Conservation (phyloP, 2,888 invertebrate species). For the Macrophya annulata region DNA sequence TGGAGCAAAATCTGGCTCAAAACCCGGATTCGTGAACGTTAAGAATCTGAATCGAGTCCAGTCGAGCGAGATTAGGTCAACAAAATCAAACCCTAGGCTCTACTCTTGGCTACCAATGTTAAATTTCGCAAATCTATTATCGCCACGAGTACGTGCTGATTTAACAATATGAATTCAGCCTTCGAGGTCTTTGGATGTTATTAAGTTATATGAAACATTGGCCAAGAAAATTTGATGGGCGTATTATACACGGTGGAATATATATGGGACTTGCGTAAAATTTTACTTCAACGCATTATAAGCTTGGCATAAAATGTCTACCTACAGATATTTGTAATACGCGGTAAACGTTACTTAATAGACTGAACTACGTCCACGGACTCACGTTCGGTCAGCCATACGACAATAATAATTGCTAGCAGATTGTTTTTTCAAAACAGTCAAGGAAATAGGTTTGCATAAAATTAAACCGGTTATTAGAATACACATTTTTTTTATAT, state of each 20-base stretch:
- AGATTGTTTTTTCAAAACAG: not conserved
- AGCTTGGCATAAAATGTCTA: not conserved
- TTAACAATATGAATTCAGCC: constrained; percentile 27
- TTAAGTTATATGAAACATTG: constrained; percentile 34
- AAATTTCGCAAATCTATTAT: constrained; percentile 38
- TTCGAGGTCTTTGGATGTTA: not conserved
- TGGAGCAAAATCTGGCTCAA: constrained; percentile 13
- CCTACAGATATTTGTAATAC: not conserved
- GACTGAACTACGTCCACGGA: constrained; percentile 13
- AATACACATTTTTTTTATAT: not conserved
- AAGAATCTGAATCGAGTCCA: not conserved
- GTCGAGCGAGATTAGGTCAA: not conserved
- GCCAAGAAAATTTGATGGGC: not conserved
- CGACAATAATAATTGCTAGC: not conserved
- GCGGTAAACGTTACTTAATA: constrained; percentile 18
- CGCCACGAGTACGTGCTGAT: constrained; percentile 9
- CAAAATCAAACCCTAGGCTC: not conserved
- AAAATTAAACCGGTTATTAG: constrained; percentile 30
- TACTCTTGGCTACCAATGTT: not conserved
- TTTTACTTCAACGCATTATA: not conserved
- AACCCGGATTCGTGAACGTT: not conserved
- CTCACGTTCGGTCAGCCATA: constrained; percentile 23
- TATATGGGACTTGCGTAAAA: constrained; percentile 22
- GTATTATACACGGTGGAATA: not conserved
- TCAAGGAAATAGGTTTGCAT: constrained; percentile 27